These are phyloP conservation scores for Propithecus deckenii DNA, from an alignment of 2,797 vertebrate genomes.

Conservation along the genomic window DNA sequence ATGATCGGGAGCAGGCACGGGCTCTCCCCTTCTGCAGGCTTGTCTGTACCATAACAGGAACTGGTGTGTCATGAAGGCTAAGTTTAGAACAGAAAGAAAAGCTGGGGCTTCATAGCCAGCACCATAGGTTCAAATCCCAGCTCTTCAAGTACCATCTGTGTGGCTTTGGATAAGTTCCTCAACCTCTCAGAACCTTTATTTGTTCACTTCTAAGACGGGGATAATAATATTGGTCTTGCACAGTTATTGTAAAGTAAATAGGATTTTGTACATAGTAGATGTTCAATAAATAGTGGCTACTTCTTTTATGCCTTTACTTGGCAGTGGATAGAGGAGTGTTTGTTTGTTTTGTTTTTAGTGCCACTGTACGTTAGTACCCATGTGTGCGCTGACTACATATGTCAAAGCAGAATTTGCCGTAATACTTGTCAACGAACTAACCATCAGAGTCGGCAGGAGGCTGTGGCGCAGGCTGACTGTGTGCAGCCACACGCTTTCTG, in stretches of 20 bases:
- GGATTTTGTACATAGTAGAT: background rate
- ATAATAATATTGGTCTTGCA: background rate
- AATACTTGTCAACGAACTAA: background rate
- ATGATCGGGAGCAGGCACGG: background rate
- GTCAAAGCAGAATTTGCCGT: background rate
- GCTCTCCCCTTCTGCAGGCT: background rate
- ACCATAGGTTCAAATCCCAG: background rate
- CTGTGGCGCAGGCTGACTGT: background rate
- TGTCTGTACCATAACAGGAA: background rate
- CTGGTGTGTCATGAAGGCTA: accelerated
- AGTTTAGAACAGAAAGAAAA: background rate
- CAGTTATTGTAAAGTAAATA: background rate
- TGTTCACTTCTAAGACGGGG: background rate
- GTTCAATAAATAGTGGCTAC: background rate
- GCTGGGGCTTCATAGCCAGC: background rate
- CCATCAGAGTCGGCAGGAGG: background rate
- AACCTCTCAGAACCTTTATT: background rate
- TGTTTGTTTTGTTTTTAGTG: constrained; percentile 2
- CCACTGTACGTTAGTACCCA: too few species aligned
- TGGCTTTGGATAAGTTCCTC: background rate
- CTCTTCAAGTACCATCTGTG: background rate
- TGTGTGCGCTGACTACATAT: background rate
- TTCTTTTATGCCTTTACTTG: background rate
- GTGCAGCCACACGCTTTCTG: background rate
- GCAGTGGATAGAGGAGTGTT: background rate